Percentiles rank a stretch among this genome's conserved stretches.
Evolutionary conservation across 1,140 invertebrate species (phyloP).

Genomic region (Zaprionus kolodkinae): DNA sequence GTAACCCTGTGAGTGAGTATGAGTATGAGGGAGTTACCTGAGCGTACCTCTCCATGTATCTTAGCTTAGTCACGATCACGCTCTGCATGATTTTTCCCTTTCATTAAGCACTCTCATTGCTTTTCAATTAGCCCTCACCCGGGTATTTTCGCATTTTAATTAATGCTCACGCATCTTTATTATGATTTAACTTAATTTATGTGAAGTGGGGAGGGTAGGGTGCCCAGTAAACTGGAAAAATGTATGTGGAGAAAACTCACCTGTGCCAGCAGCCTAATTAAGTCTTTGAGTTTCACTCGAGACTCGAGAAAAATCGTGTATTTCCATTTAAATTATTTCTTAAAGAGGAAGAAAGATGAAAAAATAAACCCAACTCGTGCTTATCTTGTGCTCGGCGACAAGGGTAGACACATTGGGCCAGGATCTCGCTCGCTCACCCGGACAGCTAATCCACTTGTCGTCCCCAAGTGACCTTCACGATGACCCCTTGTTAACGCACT

Average conservation of each 20-base stretch:
- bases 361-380: conserved; percentile 6
- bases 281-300: conserved; percentile 71
- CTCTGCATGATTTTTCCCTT: conserved; percentile 61
- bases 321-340: conserved; percentile 25
- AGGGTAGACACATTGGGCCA: conserved; percentile 59
- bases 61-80: conserved; percentile 23
- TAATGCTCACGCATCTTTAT: conserved; percentile 61
- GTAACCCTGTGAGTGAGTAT: conserved; percentile 5
- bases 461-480: conserved; percentile 14
- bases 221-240: conserved; percentile 57
- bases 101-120: conserved; percentile 55
- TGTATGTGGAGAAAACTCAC: conserved; percentile 44
- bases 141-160: conserved; percentile 49
- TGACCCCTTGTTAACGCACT: conserved; percentile 76
- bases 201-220: conserved; percentile 3
- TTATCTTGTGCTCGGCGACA: conserved; percentile 57
- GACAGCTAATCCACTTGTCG: conserved; percentile 50
- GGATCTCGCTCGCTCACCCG: background rate
- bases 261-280: conserved; percentile 67
- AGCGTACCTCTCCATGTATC: background rate
- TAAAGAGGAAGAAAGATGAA: background rate
- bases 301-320: conserved; percentile 26
- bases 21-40: background rate
- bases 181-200: conserved; percentile 71
- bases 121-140: conserved; percentile 47